Evolutionary conservation across 1,140 invertebrate species (phyloP), one percentile per base, ranked within the genome.

Genomic region (Lordiphosa clarofinis): DNA sequence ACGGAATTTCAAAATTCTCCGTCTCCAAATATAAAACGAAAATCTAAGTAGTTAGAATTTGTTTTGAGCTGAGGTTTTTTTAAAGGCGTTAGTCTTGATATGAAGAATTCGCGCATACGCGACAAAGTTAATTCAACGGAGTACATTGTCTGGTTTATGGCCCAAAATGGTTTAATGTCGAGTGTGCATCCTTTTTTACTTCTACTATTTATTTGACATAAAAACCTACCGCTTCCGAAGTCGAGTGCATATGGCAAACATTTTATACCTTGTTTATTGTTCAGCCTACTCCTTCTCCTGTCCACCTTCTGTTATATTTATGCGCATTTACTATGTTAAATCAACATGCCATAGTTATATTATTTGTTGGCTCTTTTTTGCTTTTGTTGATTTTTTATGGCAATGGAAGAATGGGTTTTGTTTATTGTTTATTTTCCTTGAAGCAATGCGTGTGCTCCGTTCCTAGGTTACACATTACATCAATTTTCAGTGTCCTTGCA

Each of bases 211-310:
- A 66, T 74, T 81, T 61, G 53, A 49, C 58, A 75, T 72, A 81
- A 81, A 68, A 67, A 52, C 44, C 43, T 50, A 33, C 31, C 52
- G 37, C 53, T 56, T 36, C 61, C 48, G 4, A 57, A 64, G 60
- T 61, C 65, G 37, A 67, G 54, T 60, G 56, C 56, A 71, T 52
- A 59, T 47, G 75, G 62, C 52, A 68, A 82, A 64, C 56, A 76
- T 82, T 81, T 81, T 72, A 81, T 76, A 59, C 59, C 63, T 82
- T 81, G 72, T 81, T 81, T 81, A 84, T 75, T 84, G 76, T 72
- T 60, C 36, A 53, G 58, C 56, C 52, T 46, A 52, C 15, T 39
- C 31, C 28, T n/a, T 10, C 24, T 9, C n/a, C 12, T n/a, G 1
- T 4, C 11, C 33, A 24, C 4, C 21, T 11, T 21, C 24, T 24